phyloP scores from a whole-genome alignment of 92 coral and sea anemone genomes.

The Plumapathes pennacea region DNA sequence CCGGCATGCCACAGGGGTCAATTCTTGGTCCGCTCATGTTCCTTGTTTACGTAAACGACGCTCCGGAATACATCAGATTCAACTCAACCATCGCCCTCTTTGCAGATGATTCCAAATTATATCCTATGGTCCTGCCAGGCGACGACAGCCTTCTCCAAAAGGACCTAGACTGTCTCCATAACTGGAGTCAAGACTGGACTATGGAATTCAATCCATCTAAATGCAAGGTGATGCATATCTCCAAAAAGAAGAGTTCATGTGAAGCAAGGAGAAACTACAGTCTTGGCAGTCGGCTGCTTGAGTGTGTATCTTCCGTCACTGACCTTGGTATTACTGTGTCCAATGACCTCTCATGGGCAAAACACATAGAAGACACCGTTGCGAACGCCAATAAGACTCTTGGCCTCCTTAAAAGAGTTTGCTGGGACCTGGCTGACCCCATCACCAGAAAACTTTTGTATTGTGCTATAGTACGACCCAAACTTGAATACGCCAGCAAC shows the following conservation, averaged over 20 bases:
- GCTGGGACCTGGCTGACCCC: slow-evolving; percentile 9
- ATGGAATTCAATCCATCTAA: slow-evolving; percentile 28
- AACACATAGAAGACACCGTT: slow-evolving; percentile 2
- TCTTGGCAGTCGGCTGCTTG: slow-evolving; percentile 9
- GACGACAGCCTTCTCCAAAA: slow-evolving; percentile 8
- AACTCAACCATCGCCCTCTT: slow-evolving; percentile 23
- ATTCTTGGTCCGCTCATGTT: slow-evolving; percentile 33
- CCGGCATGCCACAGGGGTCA: slow-evolving; percentile 30
- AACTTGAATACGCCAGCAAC: slow-evolving; percentile 32
- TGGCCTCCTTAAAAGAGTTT: slow-evolving; percentile 21
- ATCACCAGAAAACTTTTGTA: slow-evolving; percentile 21
- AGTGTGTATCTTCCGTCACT: slow-evolving; percentile 2
- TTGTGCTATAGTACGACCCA: slow-evolving; percentile 45
- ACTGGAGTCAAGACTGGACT: slow-evolving; percentile 34
- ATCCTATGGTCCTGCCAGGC: slow-evolving; percentile 1
- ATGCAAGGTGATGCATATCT: slow-evolving; percentile 33
- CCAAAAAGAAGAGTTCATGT: slow-evolving; percentile 2
- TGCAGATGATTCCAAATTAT: slow-evolving; percentile 42
- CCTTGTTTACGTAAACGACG: slow-evolving; percentile 24
- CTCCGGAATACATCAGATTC: slow-evolving; percentile 17
- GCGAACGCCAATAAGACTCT: slow-evolving; percentile 27
- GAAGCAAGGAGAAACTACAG: slow-evolving; percentile 3
- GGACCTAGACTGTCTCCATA: slow-evolving; percentile 22
- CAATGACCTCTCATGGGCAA: slow-evolving; percentile 11
- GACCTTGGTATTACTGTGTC: slow-evolving; percentile 30